These are phyloP conservation scores for Nanorana parkeri DNA, from an alignment of 2,113 vertebrate genomes.

Conservation along the genomic window DNA sequence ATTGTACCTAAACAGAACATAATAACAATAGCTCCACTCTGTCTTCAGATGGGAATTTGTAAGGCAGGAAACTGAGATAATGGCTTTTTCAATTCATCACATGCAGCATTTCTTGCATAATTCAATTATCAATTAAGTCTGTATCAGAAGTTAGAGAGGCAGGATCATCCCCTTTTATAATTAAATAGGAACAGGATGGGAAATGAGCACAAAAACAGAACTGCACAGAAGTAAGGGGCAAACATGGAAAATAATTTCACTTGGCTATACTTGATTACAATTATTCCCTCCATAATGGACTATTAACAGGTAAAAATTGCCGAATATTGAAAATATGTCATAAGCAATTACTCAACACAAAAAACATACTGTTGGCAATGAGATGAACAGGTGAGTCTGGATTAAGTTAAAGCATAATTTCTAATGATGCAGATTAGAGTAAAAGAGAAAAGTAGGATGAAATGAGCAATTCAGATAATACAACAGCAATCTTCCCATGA, in stretches of 20 bases:
- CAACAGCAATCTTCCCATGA: neutral
- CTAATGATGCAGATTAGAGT: neutral
- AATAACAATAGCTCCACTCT: constrained; percentile 10
- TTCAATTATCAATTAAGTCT: constrained; percentile 45
- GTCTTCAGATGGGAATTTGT: neutral
- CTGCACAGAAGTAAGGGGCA: constrained; percentile 20
- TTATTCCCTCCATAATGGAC: constrained; percentile 27
- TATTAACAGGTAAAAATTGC: constrained; percentile 35
- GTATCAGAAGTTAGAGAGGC: constrained; percentile 27
- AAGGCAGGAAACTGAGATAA: constrained; percentile 5
- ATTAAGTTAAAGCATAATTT: constrained; percentile 26
- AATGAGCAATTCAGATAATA: neutral
- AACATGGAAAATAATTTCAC: constrained; percentile 31
- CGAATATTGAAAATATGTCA: constrained; percentile 41
- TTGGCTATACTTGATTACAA: constrained; percentile 16
- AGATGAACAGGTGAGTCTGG: constrained; percentile 32
- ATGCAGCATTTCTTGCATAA: neutral
- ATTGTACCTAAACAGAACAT: constrained; percentile 9
- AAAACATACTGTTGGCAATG: constrained; percentile 7
- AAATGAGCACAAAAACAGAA: constrained; percentile 29
- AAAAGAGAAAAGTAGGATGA: constrained; percentile 5
- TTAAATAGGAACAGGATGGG: neutral
- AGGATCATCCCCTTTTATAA: constrained; percentile 13
- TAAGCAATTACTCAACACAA: constrained; percentile 27
- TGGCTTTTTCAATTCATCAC: constrained; percentile 12